Evolutionary conservation across 2,113 vertebrate species (phyloP), one percentile per base, ranked within the genome.

Genomic region (Excalfactoria chinensis): DNA sequence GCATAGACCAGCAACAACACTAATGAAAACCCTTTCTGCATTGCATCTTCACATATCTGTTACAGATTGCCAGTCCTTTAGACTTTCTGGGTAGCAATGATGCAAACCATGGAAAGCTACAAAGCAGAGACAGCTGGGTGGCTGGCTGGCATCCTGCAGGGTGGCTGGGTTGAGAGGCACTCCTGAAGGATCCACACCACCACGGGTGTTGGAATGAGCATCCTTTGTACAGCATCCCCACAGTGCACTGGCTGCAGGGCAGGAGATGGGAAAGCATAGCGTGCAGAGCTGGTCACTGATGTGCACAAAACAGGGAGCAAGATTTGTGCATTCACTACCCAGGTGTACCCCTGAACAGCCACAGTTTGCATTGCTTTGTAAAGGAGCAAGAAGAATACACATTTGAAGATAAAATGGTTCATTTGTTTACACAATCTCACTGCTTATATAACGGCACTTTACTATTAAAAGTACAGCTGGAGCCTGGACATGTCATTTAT

Each of bases 381-480:
- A 28, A 93, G 64, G 49, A 91, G 81, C 72, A 91, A 75, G 44
- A 35, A 62, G 62, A 86, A 25, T 79, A 90, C 55, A 21, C 25
- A 26, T 78, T n/a, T 69, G 43, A 82, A 85, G 68, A 63, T 73
- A 51, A 92, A 94, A 70, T 2, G 43, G 46, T 79, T 41, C 60
- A 91, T 90, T 90, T 64, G 58, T 88, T 85, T 91, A 77, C 87
- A 85, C 77, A 89, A 59, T 89, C 34, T 8, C 23, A 9, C 25
- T 21, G 74, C 46, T 95, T 90, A 91, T 85, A 51, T 91, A 94
- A 89, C 81, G 67, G 68, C 55, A 55, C 74, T 79, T 74, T n/a
- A n/a, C n/a, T n/a, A n/a, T n/a, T n/a, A n/a, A 6, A 49, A 48
- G 84, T 94, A 40, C 96, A 95, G 72, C 86, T 92, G 95, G 72